Base-by-base conservation (phyloP, 2,797 vertebrate genomes). In the Lepilemur ruficaudatus region DNA sequence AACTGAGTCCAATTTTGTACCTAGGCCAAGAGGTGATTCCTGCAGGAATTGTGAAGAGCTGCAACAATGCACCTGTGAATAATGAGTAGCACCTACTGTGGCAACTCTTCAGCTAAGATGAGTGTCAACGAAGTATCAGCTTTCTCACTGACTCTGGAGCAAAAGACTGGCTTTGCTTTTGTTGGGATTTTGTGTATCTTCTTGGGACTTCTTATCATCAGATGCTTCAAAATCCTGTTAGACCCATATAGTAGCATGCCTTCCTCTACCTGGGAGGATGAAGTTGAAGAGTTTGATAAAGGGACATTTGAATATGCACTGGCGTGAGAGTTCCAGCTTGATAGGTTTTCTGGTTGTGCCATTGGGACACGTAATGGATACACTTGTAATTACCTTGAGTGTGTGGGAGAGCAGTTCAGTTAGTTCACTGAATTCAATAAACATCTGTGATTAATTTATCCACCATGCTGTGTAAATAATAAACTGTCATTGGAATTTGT, bases 221-320 rank as follows among this genome's bases (percentile, higher is more conserved):
- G 99, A 98, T 99, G 99, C 98, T 99, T 99, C 98, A 99, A 99
- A 98, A 99, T 99, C 98, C 98, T 99, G 81, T 98, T 99, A 98
- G 99, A 99, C 98, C 99, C 99, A 2, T 99, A 99, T 97, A 99
- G 99, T 97, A 99, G 99, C 96, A 99, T 99, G 99, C 99, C 99
- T 14, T 99, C 99, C 30, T 99, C 99, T 78, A 99, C 99, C 0
- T 99, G 99, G 99, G 99, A 99, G 63, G 99, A 99, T 61, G 99
- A 99, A 97, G 99, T 99, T 12, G 99, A 99, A 98, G 99, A 99
- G 41, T 98, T 99, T 97, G 99, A 99, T 98, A 99, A 99, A 98
- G 99, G 99, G 96, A 99, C 99, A 59, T 99, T 99, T 98, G 99
- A 99, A 98, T 99, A 99, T 7, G 99, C 99, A 92, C 99, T 99